Evolutionary conservation across 2,113 vertebrate species (phyloP), one percentile per base, ranked within the genome.

Genomic region (Lasiurus borealis): DNA sequence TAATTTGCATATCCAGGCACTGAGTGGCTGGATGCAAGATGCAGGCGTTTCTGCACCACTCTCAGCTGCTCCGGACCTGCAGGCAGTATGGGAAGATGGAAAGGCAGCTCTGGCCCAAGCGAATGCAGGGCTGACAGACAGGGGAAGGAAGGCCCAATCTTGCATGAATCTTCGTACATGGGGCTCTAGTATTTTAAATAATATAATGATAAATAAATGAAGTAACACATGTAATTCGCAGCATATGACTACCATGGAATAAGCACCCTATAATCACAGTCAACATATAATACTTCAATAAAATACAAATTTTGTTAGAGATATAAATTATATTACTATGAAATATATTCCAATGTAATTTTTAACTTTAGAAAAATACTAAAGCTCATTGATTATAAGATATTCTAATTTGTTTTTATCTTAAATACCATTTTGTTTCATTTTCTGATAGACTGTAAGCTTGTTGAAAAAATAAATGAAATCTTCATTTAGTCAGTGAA

Each of bases 321-420:
- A 29, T 57, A 44, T 34, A 86, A 40, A 46, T 85, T 76, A 52
- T 36, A 85, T 8, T 78, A 91, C 44, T 71, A 46, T 52, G 12
- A 9, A 68, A 88, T 82, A 48, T 36, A 91, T 82, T 93, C 25
- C 3, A n/a, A 14, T 92, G 78, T 87, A 83, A 88, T 77, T 90
- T 88, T 95, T 9, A 82, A 57, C 44, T 72, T 72, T 16, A 94
- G 59, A 68, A 91, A 93, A 83, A 80, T 40, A 62, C 73, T 50
- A 40, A 82, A 25, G 3, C 15, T 85, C 77, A 29, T 88, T 80
- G 44, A 77, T 84, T 64, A 25, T 80, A 75, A 54, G 19, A 66
- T 81, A 19, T 1, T 81, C 3, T 85, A 48, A 72, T 87, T 59
- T 80, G 34, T 59, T 91, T 68, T 85, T 36, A 57, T 40, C 31